Evolutionary conservation across 2,888 invertebrate species (phyloP).

Genomic region (Buathra laborator): DNA sequence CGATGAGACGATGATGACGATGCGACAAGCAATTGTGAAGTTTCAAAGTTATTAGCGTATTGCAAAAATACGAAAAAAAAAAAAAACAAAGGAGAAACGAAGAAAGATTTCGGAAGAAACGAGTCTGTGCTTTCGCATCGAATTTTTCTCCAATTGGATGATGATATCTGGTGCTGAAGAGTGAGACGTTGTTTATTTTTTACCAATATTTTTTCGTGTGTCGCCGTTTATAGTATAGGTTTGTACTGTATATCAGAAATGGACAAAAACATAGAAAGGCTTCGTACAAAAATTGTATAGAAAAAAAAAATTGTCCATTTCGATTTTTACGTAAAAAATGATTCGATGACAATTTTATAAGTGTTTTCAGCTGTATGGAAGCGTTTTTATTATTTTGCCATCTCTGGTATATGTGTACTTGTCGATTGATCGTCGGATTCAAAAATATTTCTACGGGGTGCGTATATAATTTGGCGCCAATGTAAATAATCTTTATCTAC

Average conservation of each 20-base stretch:
- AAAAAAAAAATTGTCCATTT: background rate
- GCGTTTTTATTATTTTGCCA: background rate
- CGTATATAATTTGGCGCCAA: conserved; percentile 37
- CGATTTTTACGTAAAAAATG: no score
- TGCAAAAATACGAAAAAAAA: conserved; percentile 8
- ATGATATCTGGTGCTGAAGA: conserved; percentile 58
- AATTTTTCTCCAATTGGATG: conserved; percentile 48
- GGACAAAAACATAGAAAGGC: background rate
- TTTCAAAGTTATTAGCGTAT: background rate
- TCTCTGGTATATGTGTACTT: conserved; percentile 8
- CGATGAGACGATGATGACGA: conserved; percentile 5
- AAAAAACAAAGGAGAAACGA: conserved; percentile 52
- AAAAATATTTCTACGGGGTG: conserved; percentile 48
- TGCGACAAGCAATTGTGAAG: conserved; percentile 7
- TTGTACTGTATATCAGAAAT: background rate
- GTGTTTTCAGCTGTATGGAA: no score
- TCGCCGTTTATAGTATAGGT: conserved; percentile 20
- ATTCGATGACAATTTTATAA: no score
- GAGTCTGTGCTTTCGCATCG: conserved; percentile 45
- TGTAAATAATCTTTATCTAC: conserved; percentile 42
- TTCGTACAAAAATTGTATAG: background rate
- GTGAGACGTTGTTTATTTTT: conserved; percentile 45
- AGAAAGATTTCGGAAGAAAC: conserved; percentile 54
- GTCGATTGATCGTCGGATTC: conserved; percentile 6
- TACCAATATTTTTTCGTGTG: conserved; percentile 47